Evolutionary conservation across 2,797 vertebrate species (phyloP), one percentile per base, ranked within the genome.

Genomic region (Tokudaia muenninki): DNA sequence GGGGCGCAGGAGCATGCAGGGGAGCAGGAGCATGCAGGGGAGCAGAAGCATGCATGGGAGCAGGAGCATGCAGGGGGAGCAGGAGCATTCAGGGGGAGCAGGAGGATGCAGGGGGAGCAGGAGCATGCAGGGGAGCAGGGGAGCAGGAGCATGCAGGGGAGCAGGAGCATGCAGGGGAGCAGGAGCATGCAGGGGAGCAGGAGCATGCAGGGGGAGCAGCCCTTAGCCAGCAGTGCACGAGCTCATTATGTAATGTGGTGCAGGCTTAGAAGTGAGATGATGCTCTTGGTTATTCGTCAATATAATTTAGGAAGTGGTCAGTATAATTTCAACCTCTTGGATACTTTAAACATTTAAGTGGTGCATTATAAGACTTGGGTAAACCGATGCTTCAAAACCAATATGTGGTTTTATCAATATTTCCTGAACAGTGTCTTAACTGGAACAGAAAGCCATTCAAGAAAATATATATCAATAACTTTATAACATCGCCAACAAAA

Each of bases 241-340:
- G 24, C 59, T 78, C 24, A 24, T 94, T 96, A 67, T n/a, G 86
- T 63, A 97, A 98, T 1, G n/a, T 31, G 65, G 3, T 52, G 26
- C 75, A 44, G 21, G 65, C 75, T 94, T 90, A 88, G 96, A 97
- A 91, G 84, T 90, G 95, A 95, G 77, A 86, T 81, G 70, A 44
- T 77, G n/a, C 91, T 86, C 90, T 93, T 61, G 65, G 44, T 88
- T 97, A 98, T 95, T 95, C 84, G 83, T 0, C 0, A 83, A 83
- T 72, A 89, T 75, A 44, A 91, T 89, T 91, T 80, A 96, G 95
- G 90, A 95, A 97, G 93, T 47, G 74, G 87, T 96, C 95, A 91
- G 95, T 96, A 92, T 94, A 92, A 96, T 95, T 84, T 22, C 13
- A 96, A 94, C 94, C 87, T 97, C 95, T 91, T 87, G 0, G 21